These are phyloP conservation scores for Siniperca obscura DNA, from an alignment of 2,797 vertebrate species.

Conservation along the genomic window DNA sequence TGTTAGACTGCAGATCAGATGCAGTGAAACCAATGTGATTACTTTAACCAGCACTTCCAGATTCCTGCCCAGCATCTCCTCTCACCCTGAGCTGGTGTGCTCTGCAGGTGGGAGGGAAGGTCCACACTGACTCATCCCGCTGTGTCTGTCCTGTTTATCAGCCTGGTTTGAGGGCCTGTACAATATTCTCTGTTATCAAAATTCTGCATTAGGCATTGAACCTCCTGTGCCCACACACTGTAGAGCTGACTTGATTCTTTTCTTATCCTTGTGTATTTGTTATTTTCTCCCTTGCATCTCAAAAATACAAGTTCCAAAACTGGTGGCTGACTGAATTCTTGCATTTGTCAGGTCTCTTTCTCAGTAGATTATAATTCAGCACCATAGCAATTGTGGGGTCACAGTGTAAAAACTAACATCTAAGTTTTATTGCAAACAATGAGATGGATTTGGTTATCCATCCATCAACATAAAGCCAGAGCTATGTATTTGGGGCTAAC, in stretches of 20 bases:
- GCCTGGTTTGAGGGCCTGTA: conserved; percentile 36
- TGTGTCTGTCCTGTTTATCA: conserved; percentile 54
- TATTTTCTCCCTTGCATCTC: conserved; percentile 42
- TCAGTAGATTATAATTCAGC: conserved; percentile 61
- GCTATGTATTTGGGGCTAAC: conserved; percentile 72
- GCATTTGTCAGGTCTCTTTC: conserved; percentile 54
- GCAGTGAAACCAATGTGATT: conserved; percentile 92
- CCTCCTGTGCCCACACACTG: conserved; percentile 55
- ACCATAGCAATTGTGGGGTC: conserved; percentile 60
- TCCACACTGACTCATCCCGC: conserved; percentile 55
- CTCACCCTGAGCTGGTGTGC: conserved; percentile 66
- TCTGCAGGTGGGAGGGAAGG: conserved; percentile 70
- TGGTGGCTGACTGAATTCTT: conserved; percentile 36
- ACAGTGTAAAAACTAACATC: conserved; percentile 71
- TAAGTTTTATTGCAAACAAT: conserved; percentile 79
- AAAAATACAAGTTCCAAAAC: conserved; percentile 45
- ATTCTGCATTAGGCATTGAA: conserved; percentile 45
- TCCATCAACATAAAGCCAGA: conserved; percentile 78
- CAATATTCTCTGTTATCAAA: conserved; percentile 58
- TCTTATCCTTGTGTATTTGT: conserved; percentile 51
- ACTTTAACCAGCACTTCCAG: conserved; percentile 87
- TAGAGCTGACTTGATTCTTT: conserved; percentile 53
- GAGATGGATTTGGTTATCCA: conserved; percentile 79
- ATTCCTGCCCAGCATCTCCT: conserved; percentile 84
- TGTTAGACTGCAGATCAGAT: conserved; percentile 91